These are phyloP conservation scores for Danaus chrysippus DNA, from an alignment of 2,888 invertebrate genomes.

Conservation along the genomic window DNA sequence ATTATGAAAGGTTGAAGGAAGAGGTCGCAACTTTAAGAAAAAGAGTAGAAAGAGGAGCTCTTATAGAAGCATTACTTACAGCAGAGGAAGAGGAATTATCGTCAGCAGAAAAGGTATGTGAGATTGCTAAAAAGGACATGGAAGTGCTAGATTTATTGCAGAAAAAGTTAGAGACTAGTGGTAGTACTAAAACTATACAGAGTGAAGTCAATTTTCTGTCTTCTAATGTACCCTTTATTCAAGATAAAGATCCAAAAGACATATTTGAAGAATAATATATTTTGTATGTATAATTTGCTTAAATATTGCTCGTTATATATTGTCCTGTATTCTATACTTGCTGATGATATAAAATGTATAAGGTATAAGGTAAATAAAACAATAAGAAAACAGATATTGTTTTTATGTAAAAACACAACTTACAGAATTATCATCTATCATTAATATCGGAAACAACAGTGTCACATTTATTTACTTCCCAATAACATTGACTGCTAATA, in stretches of 20 bases:
- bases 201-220: constrained; percentile 55
- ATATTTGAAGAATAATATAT: constrained; percentile 35
- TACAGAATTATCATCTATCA: constrained; percentile 54
- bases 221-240: constrained; percentile 53
- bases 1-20: constrained; percentile 56
- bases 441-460: constrained; percentile 59
- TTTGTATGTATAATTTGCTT: background rate
- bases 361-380: constrained; percentile 39
- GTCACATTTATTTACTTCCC: constrained; percentile 38
- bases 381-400: constrained; percentile 57
- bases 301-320: background rate
- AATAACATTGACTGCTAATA: constrained; percentile 25
- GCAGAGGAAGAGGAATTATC: constrained; percentile 63
- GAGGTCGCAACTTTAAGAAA: constrained; percentile 56
- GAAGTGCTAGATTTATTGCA: constrained; percentile 55
- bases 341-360: background rate
- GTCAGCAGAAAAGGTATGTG: constrained; percentile 59
- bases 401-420: constrained; percentile 73
- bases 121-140: constrained; percentile 65
- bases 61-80: constrained; percentile 61
- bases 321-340: background rate
- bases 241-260: constrained; percentile 37
- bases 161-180: constrained; percentile 45
- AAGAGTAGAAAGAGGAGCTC: constrained; percentile 60
- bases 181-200: constrained; percentile 46